phyloP scores from a whole-genome alignment of 2,113 vertebrate species.

The Stercorarius parasiticus region DNA sequence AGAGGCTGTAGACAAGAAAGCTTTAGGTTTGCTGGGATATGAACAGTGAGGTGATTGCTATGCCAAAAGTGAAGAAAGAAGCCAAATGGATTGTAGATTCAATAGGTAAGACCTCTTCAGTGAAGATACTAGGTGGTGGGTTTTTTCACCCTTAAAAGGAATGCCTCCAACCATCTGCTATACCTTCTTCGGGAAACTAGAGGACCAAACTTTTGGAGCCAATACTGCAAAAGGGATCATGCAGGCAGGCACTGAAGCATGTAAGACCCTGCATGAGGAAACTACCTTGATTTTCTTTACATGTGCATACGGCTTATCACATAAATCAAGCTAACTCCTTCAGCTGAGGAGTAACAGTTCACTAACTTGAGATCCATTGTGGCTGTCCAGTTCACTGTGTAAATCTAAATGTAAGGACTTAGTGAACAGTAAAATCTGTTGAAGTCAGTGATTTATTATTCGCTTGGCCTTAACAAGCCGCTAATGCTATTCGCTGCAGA shows the following conservation, averaged over 20 bases:
- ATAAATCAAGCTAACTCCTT: not conserved
- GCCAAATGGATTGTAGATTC: not conserved
- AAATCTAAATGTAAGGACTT: conserved; percentile 3
- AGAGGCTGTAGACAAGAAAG: not conserved
- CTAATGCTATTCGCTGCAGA: not conserved
- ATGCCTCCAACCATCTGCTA: not conserved
- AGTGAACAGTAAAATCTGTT: not conserved
- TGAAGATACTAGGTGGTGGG: not conserved
- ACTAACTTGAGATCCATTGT: not conserved
- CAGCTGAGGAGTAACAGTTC: not conserved
- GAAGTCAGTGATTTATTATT: conserved; percentile 29
- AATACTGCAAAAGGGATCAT: not conserved
- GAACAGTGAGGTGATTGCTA: not conserved
- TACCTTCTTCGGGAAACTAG: not conserved
- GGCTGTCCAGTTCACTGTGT: not conserved
- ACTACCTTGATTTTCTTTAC: not conserved
- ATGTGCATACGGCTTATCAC: not conserved
- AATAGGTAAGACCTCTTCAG: not conserved
- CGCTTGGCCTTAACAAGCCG: not conserved
- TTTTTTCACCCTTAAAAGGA: not conserved
- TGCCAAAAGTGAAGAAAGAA: not conserved
- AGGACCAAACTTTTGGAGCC: not conserved
- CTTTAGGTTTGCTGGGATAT: not conserved
- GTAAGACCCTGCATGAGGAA: not conserved
- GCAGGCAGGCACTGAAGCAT: not conserved